Percentiles rank a stretch among this genome's conserved stretches.
Evolutionary conservation across 2,888 invertebrate genomes (phyloP).

Genomic region (Aquatica leii): DNA sequence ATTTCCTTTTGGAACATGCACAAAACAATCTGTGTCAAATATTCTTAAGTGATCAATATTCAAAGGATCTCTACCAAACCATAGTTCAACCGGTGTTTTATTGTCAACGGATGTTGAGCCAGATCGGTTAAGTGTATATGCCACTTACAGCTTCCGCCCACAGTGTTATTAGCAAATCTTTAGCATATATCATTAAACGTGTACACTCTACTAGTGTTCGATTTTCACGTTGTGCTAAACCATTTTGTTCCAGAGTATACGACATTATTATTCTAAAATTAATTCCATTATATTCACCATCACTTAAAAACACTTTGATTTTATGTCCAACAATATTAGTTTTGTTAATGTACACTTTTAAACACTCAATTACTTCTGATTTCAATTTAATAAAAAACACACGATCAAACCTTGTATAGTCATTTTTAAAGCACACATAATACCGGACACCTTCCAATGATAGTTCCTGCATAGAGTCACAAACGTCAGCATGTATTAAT

Average conservation of each 20-base stretch:
- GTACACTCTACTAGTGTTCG: constrained; percentile 25
- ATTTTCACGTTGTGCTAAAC: constrained; percentile 30
- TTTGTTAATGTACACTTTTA: constrained; percentile 38
- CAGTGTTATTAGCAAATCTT: constrained; percentile 10
- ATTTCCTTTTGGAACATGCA: too few species aligned
- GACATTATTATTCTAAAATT: too few species aligned
- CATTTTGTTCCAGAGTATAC: too few species aligned
- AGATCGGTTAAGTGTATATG: constrained; percentile 36
- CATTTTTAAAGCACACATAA: constrained; percentile 39
- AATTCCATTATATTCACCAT: constrained; percentile 24
- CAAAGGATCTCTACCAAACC: constrained; percentile 27
- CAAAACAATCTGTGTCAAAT: too few species aligned
- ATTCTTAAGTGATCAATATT: constrained; percentile 30
- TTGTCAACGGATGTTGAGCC: too few species aligned
- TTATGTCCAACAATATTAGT: constrained; percentile 21
- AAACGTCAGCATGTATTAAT: too few species aligned
- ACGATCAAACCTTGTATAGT: constrained; percentile 32
- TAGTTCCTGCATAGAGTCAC: constrained; percentile 29
- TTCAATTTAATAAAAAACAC: too few species aligned
- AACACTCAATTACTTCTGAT: too few species aligned
- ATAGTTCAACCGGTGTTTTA: too few species aligned
- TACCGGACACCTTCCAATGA: constrained; percentile 34
- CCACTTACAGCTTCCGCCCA: constrained; percentile 41
- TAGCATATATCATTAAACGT: constrained; percentile 5
- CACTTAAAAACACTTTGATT: constrained; percentile 14